Percentiles rank a stretch among this genome's conserved stretches.
These are phyloP conservation scores for Nephotettix cincticeps DNA, from an alignment of 1,140 invertebrate genomes.

Conservation along the genomic window DNA sequence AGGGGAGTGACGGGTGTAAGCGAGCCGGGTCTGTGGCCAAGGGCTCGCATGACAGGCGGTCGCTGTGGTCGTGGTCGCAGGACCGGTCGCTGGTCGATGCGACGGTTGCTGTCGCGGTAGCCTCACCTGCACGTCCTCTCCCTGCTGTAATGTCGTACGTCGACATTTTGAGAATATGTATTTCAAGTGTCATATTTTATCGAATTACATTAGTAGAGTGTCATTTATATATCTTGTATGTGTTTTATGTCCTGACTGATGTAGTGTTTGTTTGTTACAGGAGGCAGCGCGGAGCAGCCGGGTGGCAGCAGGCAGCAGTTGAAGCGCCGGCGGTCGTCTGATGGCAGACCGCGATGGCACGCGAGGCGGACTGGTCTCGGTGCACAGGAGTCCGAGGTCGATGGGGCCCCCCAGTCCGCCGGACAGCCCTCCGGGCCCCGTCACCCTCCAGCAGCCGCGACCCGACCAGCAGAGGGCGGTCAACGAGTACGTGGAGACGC, in stretches of 20 bases:
- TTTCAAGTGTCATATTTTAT: no score
- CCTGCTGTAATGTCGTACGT: no score
- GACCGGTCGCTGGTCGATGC: no score
- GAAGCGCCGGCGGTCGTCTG: slow-evolving; percentile 7
- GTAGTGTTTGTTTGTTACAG: slow-evolving; percentile 1
- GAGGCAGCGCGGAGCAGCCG: neutral
- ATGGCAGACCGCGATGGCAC: neutral
- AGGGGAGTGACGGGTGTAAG: no score
- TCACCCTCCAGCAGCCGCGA: slow-evolving; percentile 63
- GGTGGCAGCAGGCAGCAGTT: neutral
- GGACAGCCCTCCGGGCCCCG: slow-evolving; percentile 51
- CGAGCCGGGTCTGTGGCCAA: no score
- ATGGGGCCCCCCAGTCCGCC: slow-evolving; percentile 18
- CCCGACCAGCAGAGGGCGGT: slow-evolving; percentile 72
- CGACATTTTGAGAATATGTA: no score
- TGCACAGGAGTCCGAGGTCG: neutral
- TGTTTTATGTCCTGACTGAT: neutral
- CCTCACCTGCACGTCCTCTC: no score
- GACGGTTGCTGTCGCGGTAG: no score
- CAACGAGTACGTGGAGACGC: slow-evolving; percentile 86
- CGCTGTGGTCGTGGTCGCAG: no score
- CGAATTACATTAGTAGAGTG: no score
- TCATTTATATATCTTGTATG: no score
- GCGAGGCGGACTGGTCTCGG: slow-evolving; percentile 25
- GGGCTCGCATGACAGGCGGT: no score